phyloP scores from a whole-genome alignment of 1,140 invertebrate species.

The Gryllus bimaculatus region DNA sequence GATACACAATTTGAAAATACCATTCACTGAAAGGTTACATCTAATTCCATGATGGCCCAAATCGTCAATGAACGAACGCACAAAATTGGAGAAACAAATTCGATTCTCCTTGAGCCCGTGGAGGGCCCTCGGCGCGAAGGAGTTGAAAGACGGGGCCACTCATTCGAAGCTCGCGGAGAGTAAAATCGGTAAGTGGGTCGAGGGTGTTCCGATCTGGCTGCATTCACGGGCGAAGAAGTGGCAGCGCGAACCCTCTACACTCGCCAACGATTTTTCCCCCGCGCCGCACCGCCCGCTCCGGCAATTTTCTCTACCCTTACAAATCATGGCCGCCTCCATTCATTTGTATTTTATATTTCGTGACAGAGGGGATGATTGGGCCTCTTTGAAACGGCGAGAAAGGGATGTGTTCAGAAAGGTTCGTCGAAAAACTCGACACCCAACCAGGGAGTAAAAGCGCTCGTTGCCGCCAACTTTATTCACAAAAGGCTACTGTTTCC shows the following conservation, averaged over 20 bases:
- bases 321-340: background rate
- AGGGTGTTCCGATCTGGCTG: background rate
- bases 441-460: background rate
- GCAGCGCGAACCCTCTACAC: background rate
- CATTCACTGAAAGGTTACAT: too few species aligned
- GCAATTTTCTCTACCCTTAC: background rate
- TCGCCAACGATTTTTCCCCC: background rate
- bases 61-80: too few species aligned
- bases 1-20: too few species aligned
- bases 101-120: background rate
- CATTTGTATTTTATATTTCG: slow-evolving; percentile 1
- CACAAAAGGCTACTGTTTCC: background rate
- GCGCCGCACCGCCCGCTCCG: background rate
- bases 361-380: slow-evolving; percentile 2
- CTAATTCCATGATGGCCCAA: too few species aligned
- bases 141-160: background rate
- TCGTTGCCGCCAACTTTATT: background rate
- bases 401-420: background rate
- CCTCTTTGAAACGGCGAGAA: background rate
- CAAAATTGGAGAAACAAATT: too few species aligned
- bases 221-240: background rate
- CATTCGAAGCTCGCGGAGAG: background rate
- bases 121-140: background rate
- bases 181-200: background rate
- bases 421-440: background rate